Percentiles rank a stretch among this genome's conserved stretches.
These are phyloP conservation scores for Drosophila mimica DNA, from an alignment of 2,888 invertebrate species.

Conservation along the genomic window DNA sequence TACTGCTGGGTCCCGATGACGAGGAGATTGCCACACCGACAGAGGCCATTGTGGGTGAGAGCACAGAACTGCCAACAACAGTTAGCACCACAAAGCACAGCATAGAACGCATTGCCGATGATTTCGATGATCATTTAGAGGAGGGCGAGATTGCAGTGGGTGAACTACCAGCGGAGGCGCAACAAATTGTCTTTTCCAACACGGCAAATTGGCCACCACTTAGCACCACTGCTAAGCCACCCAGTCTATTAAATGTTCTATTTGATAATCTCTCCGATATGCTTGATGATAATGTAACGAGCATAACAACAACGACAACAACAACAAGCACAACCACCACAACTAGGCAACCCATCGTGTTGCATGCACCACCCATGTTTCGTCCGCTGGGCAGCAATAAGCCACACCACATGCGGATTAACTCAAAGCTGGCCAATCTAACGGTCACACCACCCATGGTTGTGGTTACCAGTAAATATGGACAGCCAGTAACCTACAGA, in stretches of 20 bases:
- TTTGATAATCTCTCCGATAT: slow-evolving; percentile 78
- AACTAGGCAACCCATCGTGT: slow-evolving; percentile 26
- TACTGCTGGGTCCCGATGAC: slow-evolving; percentile 78
- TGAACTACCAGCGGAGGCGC: slow-evolving; percentile 68
- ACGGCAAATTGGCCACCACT: slow-evolving; percentile 33
- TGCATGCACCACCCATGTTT: slow-evolving; percentile 70
- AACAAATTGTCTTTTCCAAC: slow-evolving; percentile 50
- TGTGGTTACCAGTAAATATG: slow-evolving; percentile 63
- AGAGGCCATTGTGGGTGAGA: slow-evolving; percentile 39
- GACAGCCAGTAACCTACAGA: slow-evolving; percentile 67
- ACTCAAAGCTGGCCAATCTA: slow-evolving; percentile 80
- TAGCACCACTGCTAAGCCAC: slow-evolving; percentile 32
- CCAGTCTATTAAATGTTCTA: slow-evolving; percentile 65
- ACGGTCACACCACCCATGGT: slow-evolving; percentile 73
- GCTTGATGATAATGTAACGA: slow-evolving; percentile 55
- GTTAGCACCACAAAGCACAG: slow-evolving; percentile 34
- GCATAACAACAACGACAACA: slow-evolving; percentile 11
- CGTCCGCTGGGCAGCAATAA: slow-evolving; percentile 74
- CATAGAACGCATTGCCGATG: slow-evolving; percentile 71
- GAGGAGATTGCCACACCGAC: slow-evolving; percentile 51
- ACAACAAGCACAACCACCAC: slow-evolving; percentile 35
- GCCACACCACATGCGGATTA: slow-evolving; percentile 74
- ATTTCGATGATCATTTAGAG: slow-evolving; percentile 66
- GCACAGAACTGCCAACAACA: slow-evolving; percentile 23
- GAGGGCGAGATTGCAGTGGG: slow-evolving; percentile 71